A percentile compares a stretch with the other conserved stretches of the same genome.
phyloP scores from a whole-genome alignment of 2,888 invertebrate genomes.

The Tetranychus truncatus region DNA sequence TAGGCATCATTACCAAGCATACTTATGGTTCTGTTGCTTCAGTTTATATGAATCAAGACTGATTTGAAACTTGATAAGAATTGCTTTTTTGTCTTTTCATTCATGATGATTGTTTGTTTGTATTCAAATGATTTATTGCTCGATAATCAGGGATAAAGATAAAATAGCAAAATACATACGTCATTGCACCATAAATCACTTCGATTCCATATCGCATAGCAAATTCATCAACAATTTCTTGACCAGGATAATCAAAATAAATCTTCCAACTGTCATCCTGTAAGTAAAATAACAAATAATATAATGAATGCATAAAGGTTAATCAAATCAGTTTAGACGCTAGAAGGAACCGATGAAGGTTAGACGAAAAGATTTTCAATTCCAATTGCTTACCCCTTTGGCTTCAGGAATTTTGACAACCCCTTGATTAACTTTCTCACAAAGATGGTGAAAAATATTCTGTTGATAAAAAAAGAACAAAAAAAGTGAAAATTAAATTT shows the following conservation, averaged over 20 bases:
- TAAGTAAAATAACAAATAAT: not conserved
- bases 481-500: too few species aligned
- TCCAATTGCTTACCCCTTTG: conserved; percentile 42
- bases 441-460: conserved; percentile 92
- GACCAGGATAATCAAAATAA: conserved; percentile 92
- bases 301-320: too few species aligned
- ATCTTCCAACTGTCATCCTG: conserved; percentile 96
- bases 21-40: too few species aligned
- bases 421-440: conserved; percentile 66
- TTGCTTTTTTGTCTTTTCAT: not conserved
- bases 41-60: too few species aligned
- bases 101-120: not conserved
- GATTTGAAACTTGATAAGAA: too few species aligned
- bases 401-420: conserved; percentile 77
- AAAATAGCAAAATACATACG: conserved; percentile 44
- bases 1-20: too few species aligned
- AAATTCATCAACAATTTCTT: conserved; percentile 97
- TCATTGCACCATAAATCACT: conserved; percentile 97
- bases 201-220: conserved; percentile 99
- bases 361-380: not conserved
- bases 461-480: not conserved
- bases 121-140: not conserved
- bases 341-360: not conserved
- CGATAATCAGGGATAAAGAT: conserved; percentile 14
- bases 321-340: too few species aligned